Evolutionary conservation across 64 coral and sea anemone species (phyloP), one percentile per base, ranked within the genome.

Genomic region (Stichodactyla mertensii): DNA sequence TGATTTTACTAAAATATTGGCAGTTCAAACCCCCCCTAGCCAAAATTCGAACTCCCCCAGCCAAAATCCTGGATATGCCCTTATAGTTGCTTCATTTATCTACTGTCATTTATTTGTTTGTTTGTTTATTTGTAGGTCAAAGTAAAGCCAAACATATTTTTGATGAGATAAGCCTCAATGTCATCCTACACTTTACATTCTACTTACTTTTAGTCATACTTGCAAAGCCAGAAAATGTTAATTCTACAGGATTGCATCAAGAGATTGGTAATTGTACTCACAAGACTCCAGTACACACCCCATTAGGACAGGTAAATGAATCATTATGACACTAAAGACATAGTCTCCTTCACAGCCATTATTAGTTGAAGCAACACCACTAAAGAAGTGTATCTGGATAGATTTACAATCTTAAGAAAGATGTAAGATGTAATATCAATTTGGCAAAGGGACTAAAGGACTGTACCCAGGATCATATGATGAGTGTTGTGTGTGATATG

Each of bases 131-230:
- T 61, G 6, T 55, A 84, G 82, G 13, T 84, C 52, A 36, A 54
- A 55, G 11, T 28, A 57, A 84, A 54, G 14, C 11, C 57, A 84
- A n/a, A 5, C 16, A 54, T 19, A n/a, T 11, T 13, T 54, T 84
- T 55, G 55, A 84, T 84, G 82, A 84, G 54, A 84, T 84, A 18
- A 84, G 82, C 55, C 57, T 84, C 55, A 84, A 84, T 10, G 54
- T 84, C 7, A 55, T 60, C 16, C 23, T 84, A n/a, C 52, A 55
- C 15, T 84, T 84, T 20, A 13, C n/a, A 58, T 84, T 84, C 54
- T 84, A 84, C 57, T 26, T 84, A 36, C 45, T 84, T 12, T 6
- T 84, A 54, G 82, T 59, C 13, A 14, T 55, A 28, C 57, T 84
- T 84, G 82, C 82, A 10, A 55, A 84, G 23, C 82, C 82, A 57